A percentile compares a stretch with the other conserved stretches of the same genome.
Evolutionary conservation across 2,888 invertebrate genomes (phyloP).

Genomic region (Ophion slaviceki): DNA sequence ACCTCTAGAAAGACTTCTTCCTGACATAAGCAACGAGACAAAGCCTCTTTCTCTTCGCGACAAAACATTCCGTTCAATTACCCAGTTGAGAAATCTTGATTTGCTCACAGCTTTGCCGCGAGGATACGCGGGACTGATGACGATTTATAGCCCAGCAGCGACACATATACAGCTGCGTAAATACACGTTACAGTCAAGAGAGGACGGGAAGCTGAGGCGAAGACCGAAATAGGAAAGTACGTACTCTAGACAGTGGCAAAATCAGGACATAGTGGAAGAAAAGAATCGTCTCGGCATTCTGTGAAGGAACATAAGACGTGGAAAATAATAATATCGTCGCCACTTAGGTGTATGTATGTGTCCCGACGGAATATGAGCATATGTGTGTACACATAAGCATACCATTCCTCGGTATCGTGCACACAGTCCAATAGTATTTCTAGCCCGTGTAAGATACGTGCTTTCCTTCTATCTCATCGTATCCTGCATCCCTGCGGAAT

Average conservation of each 20-base stretch:
- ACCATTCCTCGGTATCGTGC: not conserved
- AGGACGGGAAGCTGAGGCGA: constrained; percentile 1
- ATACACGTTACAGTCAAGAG: not conserved
- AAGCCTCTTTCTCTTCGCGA: not conserved
- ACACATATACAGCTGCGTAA: not conserved
- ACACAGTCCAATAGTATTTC: constrained; percentile 18
- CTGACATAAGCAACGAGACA: constrained; percentile 17
- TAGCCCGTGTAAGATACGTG: constrained; percentile 14
- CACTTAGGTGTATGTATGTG: constrained; percentile 72
- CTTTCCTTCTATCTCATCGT: constrained; percentile 50
- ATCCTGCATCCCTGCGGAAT: constrained; percentile 47
- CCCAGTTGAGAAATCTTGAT: constrained; percentile 24
- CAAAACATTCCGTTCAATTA: constrained; percentile 54
- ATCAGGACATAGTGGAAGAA: constrained; percentile 50
- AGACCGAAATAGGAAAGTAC: constrained; percentile 13
- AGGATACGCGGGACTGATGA: constrained; percentile 43
- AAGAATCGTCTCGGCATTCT: constrained; percentile 40
- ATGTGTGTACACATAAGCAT: not conserved
- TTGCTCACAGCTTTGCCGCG: constrained; percentile 10
- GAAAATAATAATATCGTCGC: constrained; percentile 72
- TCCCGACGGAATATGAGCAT: constrained; percentile 65
- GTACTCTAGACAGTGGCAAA: constrained; percentile 33
- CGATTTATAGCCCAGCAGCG: constrained; percentile 13
- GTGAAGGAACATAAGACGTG: constrained; percentile 45
- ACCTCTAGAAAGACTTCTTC: not conserved